These are phyloP conservation scores for Drosophila funebris DNA, from an alignment of 1,140 invertebrate genomes.

Conservation along the genomic window DNA sequence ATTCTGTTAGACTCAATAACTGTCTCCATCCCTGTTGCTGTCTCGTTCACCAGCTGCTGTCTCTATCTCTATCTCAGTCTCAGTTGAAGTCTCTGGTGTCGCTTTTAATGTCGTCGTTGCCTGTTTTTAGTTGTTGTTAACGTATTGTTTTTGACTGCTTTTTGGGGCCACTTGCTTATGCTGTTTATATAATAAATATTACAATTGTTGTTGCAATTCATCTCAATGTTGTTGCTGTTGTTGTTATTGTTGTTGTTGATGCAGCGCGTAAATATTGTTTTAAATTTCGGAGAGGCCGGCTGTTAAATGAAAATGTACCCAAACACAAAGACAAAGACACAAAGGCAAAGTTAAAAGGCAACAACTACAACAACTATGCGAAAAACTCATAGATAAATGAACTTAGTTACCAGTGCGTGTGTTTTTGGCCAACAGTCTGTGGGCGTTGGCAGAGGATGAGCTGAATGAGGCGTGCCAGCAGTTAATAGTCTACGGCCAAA, in stretches of 20 bases:
- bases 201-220: neutral
- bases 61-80: neutral
- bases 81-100: conserved; percentile 28
- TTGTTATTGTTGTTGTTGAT: conserved; percentile 36
- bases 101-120: conserved; percentile 40
- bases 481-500: conserved; percentile 32
- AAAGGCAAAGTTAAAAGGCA: conserved; percentile 34
- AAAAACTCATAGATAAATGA: conserved; percentile 62
- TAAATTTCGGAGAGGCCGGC: conserved; percentile 58
- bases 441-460: conserved; percentile 5
- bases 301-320: conserved; percentile 46
- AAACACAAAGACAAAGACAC: conserved; percentile 40
- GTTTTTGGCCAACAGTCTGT: neutral
- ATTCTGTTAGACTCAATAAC: neutral
- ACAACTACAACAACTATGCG: conserved; percentile 17
- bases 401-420: conserved; percentile 44
- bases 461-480: conserved; percentile 27
- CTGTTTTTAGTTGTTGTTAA: conserved; percentile 25
- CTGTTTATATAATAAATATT: conserved; percentile 42
- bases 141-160: conserved; percentile 3
- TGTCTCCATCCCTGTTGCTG: neutral
- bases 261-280: conserved; percentile 71
- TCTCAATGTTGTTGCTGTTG: conserved; percentile 3
- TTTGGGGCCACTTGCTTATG: conserved; percentile 37
- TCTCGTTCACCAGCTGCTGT: neutral